Evolutionary conservation across 2,113 vertebrate species (phyloP).

Genomic region (Numida meleagris): DNA sequence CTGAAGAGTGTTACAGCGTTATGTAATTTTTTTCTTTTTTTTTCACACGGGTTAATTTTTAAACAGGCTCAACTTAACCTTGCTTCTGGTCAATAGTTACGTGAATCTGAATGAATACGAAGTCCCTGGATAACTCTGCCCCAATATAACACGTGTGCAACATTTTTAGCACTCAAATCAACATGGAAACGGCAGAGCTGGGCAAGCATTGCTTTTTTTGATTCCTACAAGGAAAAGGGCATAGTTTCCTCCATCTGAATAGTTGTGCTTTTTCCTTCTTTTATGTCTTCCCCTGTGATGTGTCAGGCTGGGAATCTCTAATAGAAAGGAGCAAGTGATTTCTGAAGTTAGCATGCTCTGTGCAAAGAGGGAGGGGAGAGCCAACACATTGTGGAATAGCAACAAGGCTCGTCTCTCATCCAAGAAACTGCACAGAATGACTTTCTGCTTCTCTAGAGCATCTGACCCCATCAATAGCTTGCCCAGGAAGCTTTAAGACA

Average conservation of each 20-base stretch:
- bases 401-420: background rate
- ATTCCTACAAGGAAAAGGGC: background rate
- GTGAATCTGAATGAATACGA: conserved; percentile 7
- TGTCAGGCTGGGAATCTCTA: background rate
- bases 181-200: background rate
- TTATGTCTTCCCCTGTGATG: background rate
- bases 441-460: background rate
- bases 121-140: background rate
- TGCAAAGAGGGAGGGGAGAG: background rate
- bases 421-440: background rate
- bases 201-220: background rate
- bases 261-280: background rate
- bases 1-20: background rate
- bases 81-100: conserved; percentile 20
- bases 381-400: background rate
- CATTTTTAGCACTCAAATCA: conserved; percentile 14
- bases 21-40: background rate
- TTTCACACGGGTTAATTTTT: conserved; percentile 5
- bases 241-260: background rate
- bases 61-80: conserved; percentile 40
- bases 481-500: background rate
- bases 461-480: background rate
- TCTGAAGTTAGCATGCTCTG: background rate
- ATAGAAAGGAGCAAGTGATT: background rate
- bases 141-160: background rate